A percentile compares a stretch with the other conserved stretches of the same genome.
These are phyloP conservation scores for Pipistrellus nathusii DNA, from an alignment of 2,797 vertebrate genomes.

Conservation along the genomic window DNA sequence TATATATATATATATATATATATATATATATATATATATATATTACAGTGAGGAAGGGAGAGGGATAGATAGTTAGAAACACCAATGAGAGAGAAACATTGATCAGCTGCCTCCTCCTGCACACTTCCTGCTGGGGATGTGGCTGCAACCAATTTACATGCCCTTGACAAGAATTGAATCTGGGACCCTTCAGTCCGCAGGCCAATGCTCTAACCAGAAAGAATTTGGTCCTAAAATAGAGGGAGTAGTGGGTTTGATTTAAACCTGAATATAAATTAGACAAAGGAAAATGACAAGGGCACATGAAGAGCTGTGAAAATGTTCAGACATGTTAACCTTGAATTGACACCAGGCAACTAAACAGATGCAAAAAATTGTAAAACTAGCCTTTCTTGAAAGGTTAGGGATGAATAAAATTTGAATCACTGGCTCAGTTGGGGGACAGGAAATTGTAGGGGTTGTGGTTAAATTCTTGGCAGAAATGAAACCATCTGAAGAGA, in stretches of 20 bases:
- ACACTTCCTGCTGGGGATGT: not conserved
- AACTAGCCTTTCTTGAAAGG: not conserved
- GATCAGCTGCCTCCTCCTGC: not conserved
- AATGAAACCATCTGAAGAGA: not conserved
- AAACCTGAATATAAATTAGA: not conserved
- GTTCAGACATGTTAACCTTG: not conserved
- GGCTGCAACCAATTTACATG: not conserved
- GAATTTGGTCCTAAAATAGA: not conserved
- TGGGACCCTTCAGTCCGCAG: not conserved
- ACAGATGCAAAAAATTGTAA: not conserved
- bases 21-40: not conserved
- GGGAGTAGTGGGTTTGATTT: not conserved
- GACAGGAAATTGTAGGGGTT: not conserved
- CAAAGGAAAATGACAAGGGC: not conserved
- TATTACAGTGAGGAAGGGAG: not conserved
- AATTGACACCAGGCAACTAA: not conserved
- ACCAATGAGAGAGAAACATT: not conserved
- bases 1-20: no score
- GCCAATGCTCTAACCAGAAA: not conserved
- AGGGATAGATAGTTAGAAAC: not conserved
- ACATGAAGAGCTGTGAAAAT: not conserved
- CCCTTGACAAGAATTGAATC: not conserved
- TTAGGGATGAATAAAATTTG: constrained; percentile 35
- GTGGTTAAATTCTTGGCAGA: not conserved
- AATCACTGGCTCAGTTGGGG: not conserved